These are phyloP conservation scores for Neotoxoptera formosana DNA, from an alignment of 1,140 invertebrate genomes.

Conservation along the genomic window DNA sequence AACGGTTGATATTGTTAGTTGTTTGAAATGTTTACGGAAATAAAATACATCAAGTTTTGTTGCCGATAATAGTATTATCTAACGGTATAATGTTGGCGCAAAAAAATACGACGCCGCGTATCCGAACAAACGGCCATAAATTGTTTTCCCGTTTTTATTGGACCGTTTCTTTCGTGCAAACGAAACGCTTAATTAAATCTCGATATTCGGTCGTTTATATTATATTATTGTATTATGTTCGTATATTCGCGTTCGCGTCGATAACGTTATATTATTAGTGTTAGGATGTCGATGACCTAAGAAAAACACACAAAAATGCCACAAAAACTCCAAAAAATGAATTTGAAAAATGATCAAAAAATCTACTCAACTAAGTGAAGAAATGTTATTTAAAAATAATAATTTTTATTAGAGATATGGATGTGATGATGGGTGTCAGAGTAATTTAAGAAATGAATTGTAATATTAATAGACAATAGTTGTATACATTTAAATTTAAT, in stretches of 20 bases:
- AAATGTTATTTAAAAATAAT: too few species aligned
- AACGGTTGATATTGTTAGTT: conserved; percentile 35
- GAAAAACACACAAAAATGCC: too few species aligned
- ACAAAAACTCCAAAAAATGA: too few species aligned
- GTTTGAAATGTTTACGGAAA: conserved; percentile 47
- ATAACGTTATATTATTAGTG: too few species aligned
- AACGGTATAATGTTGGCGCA: not conserved
- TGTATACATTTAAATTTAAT: too few species aligned
- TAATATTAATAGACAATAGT: too few species aligned
- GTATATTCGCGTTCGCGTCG: not conserved
- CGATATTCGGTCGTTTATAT: not conserved
- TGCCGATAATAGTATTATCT: conserved; percentile 10
- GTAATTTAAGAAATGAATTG: too few species aligned
- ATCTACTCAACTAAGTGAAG: too few species aligned
- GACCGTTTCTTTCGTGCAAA: not conserved
- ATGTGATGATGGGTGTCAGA: too few species aligned
- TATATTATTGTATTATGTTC: not conserved
- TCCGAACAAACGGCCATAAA: conserved; percentile 22
- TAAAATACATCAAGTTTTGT: conserved; percentile 34
- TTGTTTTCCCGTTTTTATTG: not conserved
- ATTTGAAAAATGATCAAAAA: too few species aligned
- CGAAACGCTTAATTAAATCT: conserved; percentile 10
- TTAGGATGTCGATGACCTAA: too few species aligned
- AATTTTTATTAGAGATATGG: too few species aligned
- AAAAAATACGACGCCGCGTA: not conserved